phyloP scores from a whole-genome alignment of 2,888 invertebrate species.

The Patella pellucida region DNA sequence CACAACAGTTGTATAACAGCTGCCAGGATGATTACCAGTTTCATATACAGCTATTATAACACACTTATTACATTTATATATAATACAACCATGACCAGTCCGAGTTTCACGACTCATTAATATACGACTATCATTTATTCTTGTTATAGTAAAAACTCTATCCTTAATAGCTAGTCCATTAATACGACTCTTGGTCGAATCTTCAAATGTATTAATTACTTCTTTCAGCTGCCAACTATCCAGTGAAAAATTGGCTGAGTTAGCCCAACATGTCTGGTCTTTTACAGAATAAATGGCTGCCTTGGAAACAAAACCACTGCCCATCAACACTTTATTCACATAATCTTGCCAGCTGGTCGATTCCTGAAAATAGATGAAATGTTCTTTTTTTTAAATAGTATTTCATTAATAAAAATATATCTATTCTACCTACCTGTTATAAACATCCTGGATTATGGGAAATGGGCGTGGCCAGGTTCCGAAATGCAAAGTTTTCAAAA shows the following conservation, averaged over 20 bases:
- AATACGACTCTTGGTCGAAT: slow-evolving; percentile 44
- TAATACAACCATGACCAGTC: slow-evolving; percentile 49
- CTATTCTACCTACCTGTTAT: too few relatives aligned
- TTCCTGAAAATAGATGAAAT: slow-evolving; percentile 33
- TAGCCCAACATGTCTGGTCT: slow-evolving; percentile 49
- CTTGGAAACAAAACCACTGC: slow-evolving; percentile 49
- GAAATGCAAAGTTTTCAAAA: too few relatives aligned
- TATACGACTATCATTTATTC: slow-evolving; percentile 45
- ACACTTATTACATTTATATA: slow-evolving; percentile 50
- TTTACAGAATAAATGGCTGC: slow-evolving; percentile 47
- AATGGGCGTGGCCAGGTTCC: too few relatives aligned
- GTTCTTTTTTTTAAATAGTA: too few relatives aligned
- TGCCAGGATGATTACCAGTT: slow-evolving; percentile 52
- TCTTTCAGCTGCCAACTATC: slow-evolving; percentile 41
- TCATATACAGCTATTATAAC: slow-evolving; percentile 50
- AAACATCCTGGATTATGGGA: too few relatives aligned
- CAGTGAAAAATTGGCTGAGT: slow-evolving; percentile 43
- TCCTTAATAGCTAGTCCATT: slow-evolving; percentile 45
- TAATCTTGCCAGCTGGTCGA: slow-evolving; percentile 57
- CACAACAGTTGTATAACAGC: slow-evolving; percentile 47
- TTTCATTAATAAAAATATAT: too few relatives aligned
- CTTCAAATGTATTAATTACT: slow-evolving; percentile 46
- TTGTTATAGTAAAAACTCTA: slow-evolving; percentile 45
- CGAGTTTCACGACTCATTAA: slow-evolving; percentile 48
- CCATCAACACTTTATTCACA: slow-evolving; percentile 49